Evolutionary conservation across 1,140 invertebrate species (phyloP), one percentile per base, ranked within the genome.

Genomic region (Cotesia chilonis): DNA sequence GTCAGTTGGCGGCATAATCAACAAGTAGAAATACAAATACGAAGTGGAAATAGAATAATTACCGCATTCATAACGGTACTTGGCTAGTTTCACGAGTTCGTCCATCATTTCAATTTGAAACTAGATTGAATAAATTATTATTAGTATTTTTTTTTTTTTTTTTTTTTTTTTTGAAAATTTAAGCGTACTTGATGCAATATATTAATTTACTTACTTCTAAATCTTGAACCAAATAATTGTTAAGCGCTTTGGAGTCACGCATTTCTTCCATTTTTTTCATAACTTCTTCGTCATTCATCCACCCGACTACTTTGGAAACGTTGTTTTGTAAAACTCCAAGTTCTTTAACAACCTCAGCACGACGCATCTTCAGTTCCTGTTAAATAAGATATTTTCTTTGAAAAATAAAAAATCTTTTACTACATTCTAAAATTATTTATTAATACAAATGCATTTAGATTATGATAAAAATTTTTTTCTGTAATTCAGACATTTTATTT

Each of bases 11-110:
- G 96, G 93, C 88, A 98, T 96, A 63, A 99, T 92, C 74, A 97
- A 89, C 84, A 98, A 92, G 81, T 98, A 98, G 81, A 99, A 97
- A 81, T 99, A 98, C 17, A 99, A 89, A 87, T 97, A 98, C 68
- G 96, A 96, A 4, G 96, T 94, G 5, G 98, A 94, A 75, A 94
- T 92, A 61, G 94, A 92, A 84, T 99, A 99, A 87, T 98, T 98
- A 78, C 98, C 98, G 90, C 97, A 99, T 80, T 99, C 98, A 83
- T 99, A 99, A 77, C 96, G 91, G 83, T 98, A 98, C 87, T 99
- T 99, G 61, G 97, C 97, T 82, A 98, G 91, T 78, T 94, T 94
- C 80, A 98, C 98, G 79, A 99, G 91, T 78, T 92, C 94, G 77
- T 99, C 96, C 83, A 99, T 93, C 92, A 96, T 97, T 81, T 97